Evolutionary conservation across 1,140 invertebrate species (phyloP).

Genomic region (Drosophila simulans): DNA sequence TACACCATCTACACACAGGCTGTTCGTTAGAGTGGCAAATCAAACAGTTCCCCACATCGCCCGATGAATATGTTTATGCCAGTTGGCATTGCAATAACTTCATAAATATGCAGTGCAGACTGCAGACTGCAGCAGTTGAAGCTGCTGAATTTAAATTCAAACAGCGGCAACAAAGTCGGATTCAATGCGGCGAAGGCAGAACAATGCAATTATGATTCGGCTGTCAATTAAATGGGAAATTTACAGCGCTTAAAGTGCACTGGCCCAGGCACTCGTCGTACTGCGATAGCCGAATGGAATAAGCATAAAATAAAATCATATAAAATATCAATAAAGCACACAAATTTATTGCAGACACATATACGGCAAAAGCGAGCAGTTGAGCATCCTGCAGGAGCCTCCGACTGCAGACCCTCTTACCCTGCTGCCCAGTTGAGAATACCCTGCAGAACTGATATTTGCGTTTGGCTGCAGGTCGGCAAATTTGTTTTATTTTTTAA

Average conservation of each 20-base stretch:
- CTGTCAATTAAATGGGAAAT: conserved; percentile 61
- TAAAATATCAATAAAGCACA: conserved; percentile 55
- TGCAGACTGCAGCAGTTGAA: conserved; percentile 17
- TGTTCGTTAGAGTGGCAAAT: conserved; percentile 53
- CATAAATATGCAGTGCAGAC: conserved; percentile 46
- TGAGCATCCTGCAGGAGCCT: conserved; percentile 24
- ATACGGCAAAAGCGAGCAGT: conserved; percentile 18
- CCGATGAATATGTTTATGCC: conserved; percentile 55
- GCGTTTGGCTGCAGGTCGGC: background rate
- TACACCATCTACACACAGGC: conserved; percentile 1
- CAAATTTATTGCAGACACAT: conserved; percentile 55
- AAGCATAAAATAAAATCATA: conserved; percentile 46
- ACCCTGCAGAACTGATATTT: background rate
- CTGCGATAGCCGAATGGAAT: conserved; percentile 23
- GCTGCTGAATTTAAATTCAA: conserved; percentile 50
- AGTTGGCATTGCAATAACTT: conserved; percentile 57
- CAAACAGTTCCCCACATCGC: conserved; percentile 26
- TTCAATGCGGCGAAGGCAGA: conserved; percentile 17
- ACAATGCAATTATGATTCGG: conserved; percentile 52
- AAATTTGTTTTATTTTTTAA: no score
- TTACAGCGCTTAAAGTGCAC: conserved; percentile 48
- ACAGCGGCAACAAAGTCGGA: conserved; percentile 24
- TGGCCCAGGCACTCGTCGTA: background rate
- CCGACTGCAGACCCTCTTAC: background rate
- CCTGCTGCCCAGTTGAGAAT: background rate